A percentile compares a stretch with the other conserved stretches of the same genome.
Conservation (phyloP, 2,888 invertebrate species). For the Pyrrhosoma nymphula region DNA sequence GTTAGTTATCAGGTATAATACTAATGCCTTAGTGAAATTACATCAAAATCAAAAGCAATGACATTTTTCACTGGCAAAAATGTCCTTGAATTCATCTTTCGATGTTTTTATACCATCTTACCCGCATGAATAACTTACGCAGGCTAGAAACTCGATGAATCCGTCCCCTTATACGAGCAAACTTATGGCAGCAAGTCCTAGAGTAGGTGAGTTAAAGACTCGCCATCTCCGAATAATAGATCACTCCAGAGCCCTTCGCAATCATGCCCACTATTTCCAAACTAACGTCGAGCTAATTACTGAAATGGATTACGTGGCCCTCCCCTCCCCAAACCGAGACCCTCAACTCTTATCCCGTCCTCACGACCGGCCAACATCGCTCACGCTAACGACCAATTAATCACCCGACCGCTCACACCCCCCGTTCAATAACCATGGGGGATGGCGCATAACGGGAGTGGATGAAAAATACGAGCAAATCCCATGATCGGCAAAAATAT, state of each 20-base stretch:
- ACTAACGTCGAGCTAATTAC: slow-evolving; percentile 39
- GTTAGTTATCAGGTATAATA: no score
- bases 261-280: background rate
- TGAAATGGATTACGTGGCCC: background rate
- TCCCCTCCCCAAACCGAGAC: background rate
- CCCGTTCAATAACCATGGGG: slow-evolving; percentile 7
- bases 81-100: no score
- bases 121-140: no score
- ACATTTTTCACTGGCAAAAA: no score
- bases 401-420: slow-evolving; percentile 21
- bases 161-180: background rate
- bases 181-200: background rate
- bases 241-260: background rate
- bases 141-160: no score
- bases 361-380: slow-evolving; percentile 16
- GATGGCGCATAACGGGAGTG: slow-evolving; percentile 24
- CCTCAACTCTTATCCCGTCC: background rate
- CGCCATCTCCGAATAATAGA: background rate
- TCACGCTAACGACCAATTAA: slow-evolving; percentile 51
- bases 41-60: no score
- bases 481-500: slow-evolving; percentile 50
- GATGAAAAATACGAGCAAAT: slow-evolving; percentile 13
- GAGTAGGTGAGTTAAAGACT: background rate
- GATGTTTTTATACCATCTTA: no score
- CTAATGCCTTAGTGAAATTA: no score